Percentiles rank a stretch among this genome's conserved stretches.
These are phyloP conservation scores for Enteromius afrohamiltoni DNA, from an alignment of 2,797 vertebrate species.

Conservation along the genomic window DNA sequence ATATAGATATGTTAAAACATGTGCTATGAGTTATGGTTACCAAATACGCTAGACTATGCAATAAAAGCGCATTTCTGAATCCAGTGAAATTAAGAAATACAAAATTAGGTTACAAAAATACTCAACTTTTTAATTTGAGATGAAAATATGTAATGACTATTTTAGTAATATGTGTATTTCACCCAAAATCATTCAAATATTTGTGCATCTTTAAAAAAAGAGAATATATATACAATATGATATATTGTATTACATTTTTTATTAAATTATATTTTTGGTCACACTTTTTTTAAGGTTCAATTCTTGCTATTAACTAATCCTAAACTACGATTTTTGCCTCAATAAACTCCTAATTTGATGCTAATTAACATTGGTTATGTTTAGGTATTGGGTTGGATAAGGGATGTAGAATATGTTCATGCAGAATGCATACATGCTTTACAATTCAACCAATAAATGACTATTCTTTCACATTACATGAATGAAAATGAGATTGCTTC, in stretches of 20 bases:
- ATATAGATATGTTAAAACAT: background rate
- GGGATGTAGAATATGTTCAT: too few relatives aligned
- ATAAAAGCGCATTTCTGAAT: too few relatives aligned
- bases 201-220: background rate
- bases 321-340: too few relatives aligned
- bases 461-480: background rate
- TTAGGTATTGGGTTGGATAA: too few relatives aligned
- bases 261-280: too few relatives aligned
- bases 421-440: too few relatives aligned
- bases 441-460: background rate
- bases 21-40: background rate
- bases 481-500: slow-evolving; percentile 15
- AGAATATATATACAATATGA: background rate
- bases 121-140: too few relatives aligned
- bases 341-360: too few relatives aligned
- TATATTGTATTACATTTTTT: background rate
- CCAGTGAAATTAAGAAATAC: background rate
- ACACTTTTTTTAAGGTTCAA: too few relatives aligned
- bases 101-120: background rate
- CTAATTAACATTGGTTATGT: too few relatives aligned
- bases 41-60: background rate
- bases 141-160: background rate
- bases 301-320: too few relatives aligned
- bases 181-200: background rate
- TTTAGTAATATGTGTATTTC: background rate